A percentile compares a stretch with the other conserved stretches of the same genome.
phyloP scores from a whole-genome alignment of 2,113 vertebrate species.

The Ciconia boyciana region DNA sequence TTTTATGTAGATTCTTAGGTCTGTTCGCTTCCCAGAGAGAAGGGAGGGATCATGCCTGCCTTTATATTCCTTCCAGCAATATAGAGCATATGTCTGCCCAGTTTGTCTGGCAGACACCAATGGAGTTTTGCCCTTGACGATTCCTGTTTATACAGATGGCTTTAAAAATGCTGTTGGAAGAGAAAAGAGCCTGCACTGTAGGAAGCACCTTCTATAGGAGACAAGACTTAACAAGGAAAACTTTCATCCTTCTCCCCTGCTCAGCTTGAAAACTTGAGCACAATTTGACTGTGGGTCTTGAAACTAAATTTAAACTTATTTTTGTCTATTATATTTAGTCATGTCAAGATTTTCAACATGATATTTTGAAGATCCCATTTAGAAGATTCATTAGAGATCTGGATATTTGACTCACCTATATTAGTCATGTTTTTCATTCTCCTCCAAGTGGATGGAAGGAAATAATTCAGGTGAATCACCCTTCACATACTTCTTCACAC shows the following conservation, averaged over 20 bases:
- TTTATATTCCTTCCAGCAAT: neutral
- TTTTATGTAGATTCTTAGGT: neutral
- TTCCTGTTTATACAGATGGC: neutral
- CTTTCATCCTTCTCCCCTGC: neutral
- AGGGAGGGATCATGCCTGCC: neutral
- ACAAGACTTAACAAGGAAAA: neutral
- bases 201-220: neutral
- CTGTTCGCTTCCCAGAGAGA: neutral
- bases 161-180: neutral
- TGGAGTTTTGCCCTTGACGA: neutral
- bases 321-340: neutral
- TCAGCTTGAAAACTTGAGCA: neutral
- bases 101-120: neutral
- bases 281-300: neutral
- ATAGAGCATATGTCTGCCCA: neutral
- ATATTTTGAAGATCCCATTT: neutral
- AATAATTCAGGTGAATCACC: slow-evolving; percentile 25
- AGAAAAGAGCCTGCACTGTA: neutral
- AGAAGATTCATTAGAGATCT: neutral
- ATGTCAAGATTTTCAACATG: neutral
- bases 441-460: neutral
- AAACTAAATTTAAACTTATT: neutral
- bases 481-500: neutral
- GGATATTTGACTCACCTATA: neutral
- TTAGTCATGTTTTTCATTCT: neutral